Base-by-base conservation (phyloP, 2,888 invertebrate species). In the Drosophila paucipuncta region DNA sequence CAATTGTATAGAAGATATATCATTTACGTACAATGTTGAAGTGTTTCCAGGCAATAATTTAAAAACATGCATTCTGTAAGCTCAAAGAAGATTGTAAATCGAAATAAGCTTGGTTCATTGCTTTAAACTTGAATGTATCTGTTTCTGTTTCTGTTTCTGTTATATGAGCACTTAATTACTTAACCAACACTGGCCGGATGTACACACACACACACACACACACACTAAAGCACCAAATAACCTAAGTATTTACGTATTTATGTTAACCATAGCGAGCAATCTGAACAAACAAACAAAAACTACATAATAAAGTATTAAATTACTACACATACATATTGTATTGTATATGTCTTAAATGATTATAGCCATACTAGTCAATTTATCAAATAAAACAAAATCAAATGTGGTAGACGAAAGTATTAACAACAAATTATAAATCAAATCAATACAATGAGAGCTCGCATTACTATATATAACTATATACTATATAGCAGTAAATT, bases 321-420 rank as follows among this genome's bases (percentile, higher is more conserved):
- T 63, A 76, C 52, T 78, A 69, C 47, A 71, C 68, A 77, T 69
- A 67, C 59, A 62, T 55, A 60, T 64, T 64, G n/a, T 61, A 62
- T 55, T 64, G n/a, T 61, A 64, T 50, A 82, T 82, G 82, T 78
- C 76, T 83, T 71, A 77, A 83, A 73, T 58, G 59, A 66, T 74
- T 76, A 73, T 85, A 88, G 85, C 73, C 72, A 78, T 85, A 82
- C 85, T 85, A 85, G 85, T 85, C 85, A 85, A 85, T 75, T 88
- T 88, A 85, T 85, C 58, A 82, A 88, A 75, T 88, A 75, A 85
- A 68, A 52, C 60, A 67, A 57, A 22, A 57, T 57, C 57, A 16
- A 39, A 39, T 59, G 59, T 69, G 78, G 69, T 80, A 83, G 57
- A 64, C 41, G 58, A 71, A 69, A 62, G 43, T 55, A 50, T 62